phyloP scores from a whole-genome alignment of 2,797 vertebrate genomes.

The Hoplostethus mediterraneus region DNA sequence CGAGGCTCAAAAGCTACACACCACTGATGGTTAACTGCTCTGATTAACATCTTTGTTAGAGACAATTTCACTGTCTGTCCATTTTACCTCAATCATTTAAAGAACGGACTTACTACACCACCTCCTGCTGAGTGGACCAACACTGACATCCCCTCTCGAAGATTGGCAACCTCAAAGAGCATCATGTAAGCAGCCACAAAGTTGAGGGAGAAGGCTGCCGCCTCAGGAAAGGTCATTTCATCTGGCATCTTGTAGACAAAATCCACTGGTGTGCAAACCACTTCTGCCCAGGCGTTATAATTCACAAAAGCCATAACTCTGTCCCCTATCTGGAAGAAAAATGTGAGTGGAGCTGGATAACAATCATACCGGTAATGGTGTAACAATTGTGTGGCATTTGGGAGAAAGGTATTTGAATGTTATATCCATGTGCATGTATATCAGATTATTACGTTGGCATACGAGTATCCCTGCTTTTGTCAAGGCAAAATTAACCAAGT shows the following conservation, averaged over 20 bases:
- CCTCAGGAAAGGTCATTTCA: conserved; percentile 96
- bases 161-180: conserved; percentile 98
- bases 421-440: neutral
- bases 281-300: conserved; percentile 98
- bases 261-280: conserved; percentile 92
- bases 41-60: too few species aligned
- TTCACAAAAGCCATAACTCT: conserved; percentile 97
- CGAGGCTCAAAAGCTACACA: too few species aligned
- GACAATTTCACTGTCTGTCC: conserved; percentile 6
- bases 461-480: neutral
- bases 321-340: conserved; percentile 91
- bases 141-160: conserved; percentile 97
- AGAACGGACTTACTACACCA: conserved; percentile 90
- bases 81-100: conserved; percentile 6
- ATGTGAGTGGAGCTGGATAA: conserved; percentile 15
- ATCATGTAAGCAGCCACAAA: conserved; percentile 99
- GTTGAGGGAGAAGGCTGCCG: conserved; percentile 96
- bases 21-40: too few species aligned
- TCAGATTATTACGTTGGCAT: neutral
- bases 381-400: conserved; percentile 19
- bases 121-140: conserved; percentile 97
- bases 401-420: neutral
- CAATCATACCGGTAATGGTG: neutral
- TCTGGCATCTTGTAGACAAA: conserved; percentile 98
- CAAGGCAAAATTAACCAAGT: conserved; percentile 14